Conservation (phyloP, 2,113 vertebrate species). For the Rhipidura dahli region DNA sequence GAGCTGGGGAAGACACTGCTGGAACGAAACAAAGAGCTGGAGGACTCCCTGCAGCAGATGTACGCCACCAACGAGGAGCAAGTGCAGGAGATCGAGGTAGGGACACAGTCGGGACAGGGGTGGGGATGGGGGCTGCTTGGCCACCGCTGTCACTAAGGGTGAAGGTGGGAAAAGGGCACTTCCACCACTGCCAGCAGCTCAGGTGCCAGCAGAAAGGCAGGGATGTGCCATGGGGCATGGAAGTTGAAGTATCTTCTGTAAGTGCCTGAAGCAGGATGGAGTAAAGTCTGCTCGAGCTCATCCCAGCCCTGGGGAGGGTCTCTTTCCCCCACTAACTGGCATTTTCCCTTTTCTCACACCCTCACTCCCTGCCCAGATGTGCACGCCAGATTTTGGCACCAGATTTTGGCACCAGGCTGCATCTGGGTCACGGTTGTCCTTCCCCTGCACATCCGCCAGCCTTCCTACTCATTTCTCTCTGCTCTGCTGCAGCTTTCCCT, state of each 20-base stretch:
- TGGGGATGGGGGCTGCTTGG: background rate
- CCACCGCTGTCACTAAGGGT: accelerated
- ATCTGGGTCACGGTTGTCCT: background rate
- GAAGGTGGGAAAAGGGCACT: background rate
- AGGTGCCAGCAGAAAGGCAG: background rate
- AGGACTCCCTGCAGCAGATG: conserved; percentile 97
- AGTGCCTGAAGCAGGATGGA: background rate
- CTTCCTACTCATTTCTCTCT: background rate
- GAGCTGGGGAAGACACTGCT: conserved; percentile 96
- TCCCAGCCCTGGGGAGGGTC: background rate
- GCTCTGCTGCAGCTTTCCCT: background rate
- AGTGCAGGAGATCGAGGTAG: conserved; percentile 95
- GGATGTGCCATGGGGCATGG: background rate
- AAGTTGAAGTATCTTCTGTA: background rate
- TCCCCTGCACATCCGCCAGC: background rate
- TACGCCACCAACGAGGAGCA: conserved; percentile 95
- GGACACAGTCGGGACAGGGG: background rate
- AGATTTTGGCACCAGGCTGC: background rate
- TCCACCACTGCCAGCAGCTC: background rate
- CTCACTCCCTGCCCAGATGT: background rate
- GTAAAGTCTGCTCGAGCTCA: background rate
- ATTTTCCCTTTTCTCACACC: background rate
- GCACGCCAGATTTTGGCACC: background rate
- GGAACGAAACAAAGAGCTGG: conserved; percentile 96
- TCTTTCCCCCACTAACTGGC: background rate